These are phyloP conservation scores for Zaprionus taronus DNA, from an alignment of 1,140 invertebrate species.

Conservation along the genomic window DNA sequence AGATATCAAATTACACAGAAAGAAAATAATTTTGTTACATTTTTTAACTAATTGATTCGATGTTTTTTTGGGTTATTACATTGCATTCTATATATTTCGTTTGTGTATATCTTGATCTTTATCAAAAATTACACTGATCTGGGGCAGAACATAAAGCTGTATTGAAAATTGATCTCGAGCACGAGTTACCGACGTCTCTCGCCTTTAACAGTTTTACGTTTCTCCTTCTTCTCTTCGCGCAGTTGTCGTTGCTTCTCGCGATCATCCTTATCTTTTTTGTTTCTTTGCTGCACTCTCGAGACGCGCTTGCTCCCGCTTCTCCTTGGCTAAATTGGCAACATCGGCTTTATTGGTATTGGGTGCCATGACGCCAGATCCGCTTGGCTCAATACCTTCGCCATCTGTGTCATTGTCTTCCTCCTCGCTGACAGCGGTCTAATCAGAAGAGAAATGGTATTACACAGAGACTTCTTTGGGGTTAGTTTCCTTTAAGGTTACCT, in stretches of 20 bases:
- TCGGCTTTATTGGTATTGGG: constrained; percentile 92
- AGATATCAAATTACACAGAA: constrained; percentile 26
- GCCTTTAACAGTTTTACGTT: constrained; percentile 93
- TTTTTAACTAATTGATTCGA: constrained; percentile 5
- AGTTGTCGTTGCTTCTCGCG: constrained; percentile 92
- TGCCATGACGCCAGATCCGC: constrained; percentile 81
- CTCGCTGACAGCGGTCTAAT: constrained; percentile 70
- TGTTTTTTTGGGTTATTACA: not conserved
- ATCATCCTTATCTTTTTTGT: constrained; percentile 95
- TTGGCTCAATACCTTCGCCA: constrained; percentile 84
- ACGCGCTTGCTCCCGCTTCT: constrained; percentile 91
- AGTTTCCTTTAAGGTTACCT: constrained; percentile 77
- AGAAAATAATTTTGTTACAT: not conserved
- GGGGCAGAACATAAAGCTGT: constrained; percentile 10
- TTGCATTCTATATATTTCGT: constrained; percentile 16
- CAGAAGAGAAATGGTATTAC: not conserved
- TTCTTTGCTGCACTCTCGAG: constrained; percentile 92
- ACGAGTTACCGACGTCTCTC: constrained; percentile 91
- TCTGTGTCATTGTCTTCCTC: constrained; percentile 82
- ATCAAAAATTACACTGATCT: constrained; percentile 12
- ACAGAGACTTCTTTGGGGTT: constrained; percentile 27
- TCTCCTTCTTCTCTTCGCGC: constrained; percentile 94
- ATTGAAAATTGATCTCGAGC: not conserved
- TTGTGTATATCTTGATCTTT: not conserved
- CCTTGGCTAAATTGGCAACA: constrained; percentile 90